Base-by-base conservation (phyloP, 2,888 invertebrate genomes). In the Eledona agricola region DNA sequence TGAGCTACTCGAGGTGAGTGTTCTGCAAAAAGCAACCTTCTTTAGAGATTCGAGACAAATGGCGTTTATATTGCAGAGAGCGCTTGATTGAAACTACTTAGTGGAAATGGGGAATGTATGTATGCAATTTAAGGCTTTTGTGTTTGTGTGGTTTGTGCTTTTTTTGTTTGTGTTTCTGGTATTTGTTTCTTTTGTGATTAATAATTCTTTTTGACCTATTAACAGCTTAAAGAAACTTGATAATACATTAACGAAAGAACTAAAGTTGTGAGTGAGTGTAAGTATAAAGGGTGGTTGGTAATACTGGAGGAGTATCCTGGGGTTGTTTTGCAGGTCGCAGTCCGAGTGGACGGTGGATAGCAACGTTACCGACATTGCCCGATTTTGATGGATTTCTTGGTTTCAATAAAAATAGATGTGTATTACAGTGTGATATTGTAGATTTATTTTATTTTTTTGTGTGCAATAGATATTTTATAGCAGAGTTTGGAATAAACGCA, bases 1-100 rank as follows among this genome's bases (percentile, higher is more conserved):
- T 80, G 40, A 79, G 79, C 58, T 84, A 84, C 68, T 80, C 83
- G 60, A 84, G 83, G 84, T 84, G 79, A 66, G 68, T 9, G 7
- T 7, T 4, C 7, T 23, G 16, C 15, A n/a, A 2, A 17, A 16
- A 4, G 4, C 10, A 4, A 1, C n/a, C 1, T 23, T 40, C 20
- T 28, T 15, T 42, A 7, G 16, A 6, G 22, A 12, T 12, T 7
- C 1, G 29, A 22, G 32, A 16, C 22, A n/a, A 4, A 4, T n/a
- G 4, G 42, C 42, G 29, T 42, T n/a, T 20, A 10, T 47, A 4
- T 25, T 35, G 26, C 53, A 53, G 53, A 53, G 47, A 53, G 25
- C 38, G 19, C 31, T 35, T 42, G 29, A 49, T 53, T 42, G 53
- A 49, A 5, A 25, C 53, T 16, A 42, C 53, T 40, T 52, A 47